Conservation (phyloP, 2,797 vertebrate genomes). For the Phoebastria nigripes region DNA sequence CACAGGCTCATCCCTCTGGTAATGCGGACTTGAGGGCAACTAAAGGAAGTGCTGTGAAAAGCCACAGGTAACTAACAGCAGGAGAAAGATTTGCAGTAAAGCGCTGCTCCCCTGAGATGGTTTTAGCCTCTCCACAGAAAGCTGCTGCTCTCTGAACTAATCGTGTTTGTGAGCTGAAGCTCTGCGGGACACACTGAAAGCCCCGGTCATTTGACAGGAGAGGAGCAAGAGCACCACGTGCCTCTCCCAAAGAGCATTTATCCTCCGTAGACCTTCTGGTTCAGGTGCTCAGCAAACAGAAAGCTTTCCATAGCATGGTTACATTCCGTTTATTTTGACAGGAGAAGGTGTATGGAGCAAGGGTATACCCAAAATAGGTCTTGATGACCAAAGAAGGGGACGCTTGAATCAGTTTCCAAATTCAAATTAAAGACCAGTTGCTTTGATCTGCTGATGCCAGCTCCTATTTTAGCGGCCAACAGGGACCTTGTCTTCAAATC, state of each 20-base stretch:
- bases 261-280: neutral
- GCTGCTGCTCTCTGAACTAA: neutral
- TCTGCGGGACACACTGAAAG: neutral
- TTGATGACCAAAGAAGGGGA: neutral
- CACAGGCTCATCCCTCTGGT: neutral
- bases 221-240: neutral
- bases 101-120: neutral
- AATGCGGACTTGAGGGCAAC: neutral
- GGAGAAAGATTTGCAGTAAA: neutral
- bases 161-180: neutral
- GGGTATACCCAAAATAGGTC: neutral
- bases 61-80: neutral
- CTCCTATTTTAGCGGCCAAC: neutral
- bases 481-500: neutral
- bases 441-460: neutral
- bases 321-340: neutral
- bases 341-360: neutral
- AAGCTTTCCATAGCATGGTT: neutral
- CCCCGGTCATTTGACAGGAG: neutral
- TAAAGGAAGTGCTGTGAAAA: neutral
- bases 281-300: neutral
- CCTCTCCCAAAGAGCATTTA: neutral
- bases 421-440: neutral
- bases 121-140: neutral
- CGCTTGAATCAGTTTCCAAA: neutral